These are phyloP conservation scores for Neotoxoptera formosana DNA, from an alignment of 1,140 invertebrate species.

Conservation along the genomic window DNA sequence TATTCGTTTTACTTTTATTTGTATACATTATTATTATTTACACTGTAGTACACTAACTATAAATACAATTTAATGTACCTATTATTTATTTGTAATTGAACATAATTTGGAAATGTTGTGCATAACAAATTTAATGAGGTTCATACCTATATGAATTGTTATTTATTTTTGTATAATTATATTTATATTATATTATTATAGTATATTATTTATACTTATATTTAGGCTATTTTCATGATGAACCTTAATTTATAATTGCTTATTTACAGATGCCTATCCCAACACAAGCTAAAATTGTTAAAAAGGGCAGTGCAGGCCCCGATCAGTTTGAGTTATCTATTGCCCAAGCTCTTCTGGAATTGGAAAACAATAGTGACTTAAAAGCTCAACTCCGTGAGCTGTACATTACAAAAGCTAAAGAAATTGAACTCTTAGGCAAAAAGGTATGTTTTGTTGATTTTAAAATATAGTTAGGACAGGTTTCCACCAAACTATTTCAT, in stretches of 20 bases:
- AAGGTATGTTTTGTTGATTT: conserved; percentile 74
- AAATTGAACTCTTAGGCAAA: conserved; percentile 92
- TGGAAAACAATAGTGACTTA: conserved; percentile 96
- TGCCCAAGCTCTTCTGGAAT: conserved; percentile 91
- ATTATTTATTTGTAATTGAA: background rate
- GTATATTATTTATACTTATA: too few species aligned
- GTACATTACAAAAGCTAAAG: conserved; percentile 95
- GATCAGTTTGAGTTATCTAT: conserved; percentile 93
- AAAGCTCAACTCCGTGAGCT: conserved; percentile 95
- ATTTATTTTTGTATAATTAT: background rate
- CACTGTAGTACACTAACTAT: too few species aligned
- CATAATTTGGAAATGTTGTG: background rate
- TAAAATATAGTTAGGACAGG: background rate
- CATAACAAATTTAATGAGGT: background rate
- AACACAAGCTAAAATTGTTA: conserved; percentile 85
- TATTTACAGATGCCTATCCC: conserved; percentile 64
- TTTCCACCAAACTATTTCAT: background rate
- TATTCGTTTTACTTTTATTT: background rate
- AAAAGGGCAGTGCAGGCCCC: conserved; percentile 83
- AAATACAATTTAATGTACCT: background rate
- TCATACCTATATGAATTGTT: background rate
- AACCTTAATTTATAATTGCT: background rate
- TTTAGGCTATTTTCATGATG: background rate
- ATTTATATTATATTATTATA: too few species aligned
- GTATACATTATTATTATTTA: too few species aligned